Conservation (phyloP, 2,797 vertebrate species). For the Microhierax caerulescens region DNA sequence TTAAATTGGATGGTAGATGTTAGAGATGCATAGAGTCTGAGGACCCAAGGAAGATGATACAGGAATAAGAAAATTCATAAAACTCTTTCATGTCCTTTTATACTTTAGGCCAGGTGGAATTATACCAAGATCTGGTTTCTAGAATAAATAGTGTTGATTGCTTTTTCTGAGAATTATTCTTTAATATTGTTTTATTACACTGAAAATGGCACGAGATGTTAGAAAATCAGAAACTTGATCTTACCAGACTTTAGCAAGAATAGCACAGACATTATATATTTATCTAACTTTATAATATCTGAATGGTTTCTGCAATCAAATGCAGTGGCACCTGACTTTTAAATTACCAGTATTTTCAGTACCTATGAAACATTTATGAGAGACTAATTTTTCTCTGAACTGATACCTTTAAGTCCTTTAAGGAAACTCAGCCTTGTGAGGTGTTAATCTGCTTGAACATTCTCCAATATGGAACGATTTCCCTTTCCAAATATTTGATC, state of each 20-base stretch:
- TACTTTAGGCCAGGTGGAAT: neutral
- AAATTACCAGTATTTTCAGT: neutral
- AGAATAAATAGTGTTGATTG: neutral
- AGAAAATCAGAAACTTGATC: neutral
- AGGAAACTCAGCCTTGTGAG: neutral
- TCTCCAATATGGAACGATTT: neutral
- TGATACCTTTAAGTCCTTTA: neutral
- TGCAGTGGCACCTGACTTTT: neutral
- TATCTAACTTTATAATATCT: neutral
- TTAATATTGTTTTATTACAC: neutral
- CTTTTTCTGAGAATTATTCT: neutral
- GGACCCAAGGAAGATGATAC: neutral
- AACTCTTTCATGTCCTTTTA: neutral
- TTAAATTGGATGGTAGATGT: neutral
- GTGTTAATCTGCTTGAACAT: neutral
- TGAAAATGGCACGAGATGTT: neutral
- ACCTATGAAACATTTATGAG: neutral
- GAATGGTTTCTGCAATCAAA: neutral
- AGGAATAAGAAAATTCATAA: neutral
- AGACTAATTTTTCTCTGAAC: neutral
- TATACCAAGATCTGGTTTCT: neutral
- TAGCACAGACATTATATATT: neutral
- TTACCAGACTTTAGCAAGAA: neutral
- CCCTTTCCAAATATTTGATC: neutral
- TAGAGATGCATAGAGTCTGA: neutral